These are phyloP conservation scores for Morbakka virulenta DNA, from an alignment of 30 jellyfish, hydroid and myxozoan genomes.

Conservation along the genomic window DNA sequence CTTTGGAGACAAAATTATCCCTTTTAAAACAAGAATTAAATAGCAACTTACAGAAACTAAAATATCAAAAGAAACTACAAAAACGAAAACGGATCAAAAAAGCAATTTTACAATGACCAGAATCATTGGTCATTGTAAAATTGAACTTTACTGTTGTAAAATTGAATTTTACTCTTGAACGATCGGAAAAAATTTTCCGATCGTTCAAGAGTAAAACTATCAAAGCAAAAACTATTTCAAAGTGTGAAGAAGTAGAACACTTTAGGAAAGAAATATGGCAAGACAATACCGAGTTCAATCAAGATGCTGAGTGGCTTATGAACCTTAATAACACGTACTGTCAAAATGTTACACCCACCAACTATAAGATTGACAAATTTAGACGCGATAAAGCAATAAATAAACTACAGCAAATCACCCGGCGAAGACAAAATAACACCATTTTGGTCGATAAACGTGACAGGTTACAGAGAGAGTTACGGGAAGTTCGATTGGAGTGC, in stretches of 20 bases:
- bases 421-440: conserved; percentile 5
- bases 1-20: neutral
- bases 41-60: neutral
- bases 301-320: conserved; percentile 7
- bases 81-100: neutral
- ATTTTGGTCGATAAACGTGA: conserved; percentile 1
- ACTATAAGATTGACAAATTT: neutral
- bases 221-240: neutral
- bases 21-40: conserved; percentile 2
- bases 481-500: too few species aligned
- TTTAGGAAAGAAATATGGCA: conserved; percentile 9
- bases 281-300: neutral
- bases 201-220: neutral
- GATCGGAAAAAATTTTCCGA: neutral
- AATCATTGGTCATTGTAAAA: too few species aligned
- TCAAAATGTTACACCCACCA: neutral
- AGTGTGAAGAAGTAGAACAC: neutral
- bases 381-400: neutral
- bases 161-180: too few species aligned
- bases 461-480: neutral
- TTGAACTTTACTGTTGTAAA: too few species aligned
- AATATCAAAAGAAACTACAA: neutral
- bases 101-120: too few species aligned
- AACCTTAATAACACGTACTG: neutral
- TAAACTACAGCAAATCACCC: neutral